Conservation (phyloP, 2,113 vertebrate species). For the Upupa epops region DNA sequence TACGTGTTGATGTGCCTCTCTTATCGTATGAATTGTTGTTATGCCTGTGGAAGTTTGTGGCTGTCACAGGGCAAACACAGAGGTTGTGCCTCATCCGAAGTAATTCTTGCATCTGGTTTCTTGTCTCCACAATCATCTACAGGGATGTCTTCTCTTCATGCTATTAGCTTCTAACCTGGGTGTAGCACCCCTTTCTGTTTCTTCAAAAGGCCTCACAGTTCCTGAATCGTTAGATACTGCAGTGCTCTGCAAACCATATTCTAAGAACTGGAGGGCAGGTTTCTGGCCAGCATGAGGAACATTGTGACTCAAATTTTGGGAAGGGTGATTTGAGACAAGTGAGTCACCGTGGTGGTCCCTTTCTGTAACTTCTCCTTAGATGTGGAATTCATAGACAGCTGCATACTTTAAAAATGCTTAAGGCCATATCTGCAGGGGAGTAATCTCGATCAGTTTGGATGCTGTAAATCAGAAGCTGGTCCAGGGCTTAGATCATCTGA, state of each 20-base stretch:
- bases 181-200: background rate
- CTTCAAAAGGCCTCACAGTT: background rate
- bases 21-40: background rate
- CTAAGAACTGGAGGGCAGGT: background rate
- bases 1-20: background rate
- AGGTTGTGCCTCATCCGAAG: background rate
- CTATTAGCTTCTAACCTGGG: background rate
- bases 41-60: background rate
- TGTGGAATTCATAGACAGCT: background rate
- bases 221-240: background rate
- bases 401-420: background rate
- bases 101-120: background rate
- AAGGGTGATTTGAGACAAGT: background rate
- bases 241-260: background rate
- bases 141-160: background rate
- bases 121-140: background rate
- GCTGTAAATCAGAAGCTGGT: background rate
- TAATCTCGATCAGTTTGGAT: background rate
- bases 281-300: background rate
- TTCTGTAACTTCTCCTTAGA: background rate
- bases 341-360: background rate
- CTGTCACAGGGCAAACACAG: background rate
- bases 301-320: constrained; percentile 8
- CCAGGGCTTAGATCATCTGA: constrained; percentile 18
- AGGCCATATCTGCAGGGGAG: constrained; percentile 6